Evolutionary conservation across 2,113 vertebrate genomes (phyloP), one percentile per base, ranked within the genome.

Genomic region (Anarhynchus alexandrinus): DNA sequence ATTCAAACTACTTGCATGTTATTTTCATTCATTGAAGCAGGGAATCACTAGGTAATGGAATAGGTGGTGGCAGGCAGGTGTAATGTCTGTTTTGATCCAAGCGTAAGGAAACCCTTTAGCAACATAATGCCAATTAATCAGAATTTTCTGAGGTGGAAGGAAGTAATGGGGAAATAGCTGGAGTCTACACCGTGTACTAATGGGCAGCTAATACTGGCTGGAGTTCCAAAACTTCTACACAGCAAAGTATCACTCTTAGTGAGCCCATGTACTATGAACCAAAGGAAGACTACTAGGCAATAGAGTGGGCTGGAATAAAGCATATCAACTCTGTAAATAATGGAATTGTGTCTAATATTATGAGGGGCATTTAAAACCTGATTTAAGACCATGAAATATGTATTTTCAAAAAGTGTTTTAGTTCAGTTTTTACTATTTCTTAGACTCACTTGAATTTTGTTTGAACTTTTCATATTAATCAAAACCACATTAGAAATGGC

Each of bases 221-320:
- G 47, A 65, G 58, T 27, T 51, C 8, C 18, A 18, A 7, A 55
- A 11, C 18, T 69, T 58, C 7, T 21, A 0, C 5, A 0, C 18
- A 45, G 42, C 10, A 2, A 27, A 62, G 20, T 5, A 3, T n/a
- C 5, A 1, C 27, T 36, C 17, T 10, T 10, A 5, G 25, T 36
- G 65, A 61, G 57, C 10, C 20, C 17, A 3, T 25, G 1, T 5
- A 20, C n/a, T 32, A 20, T 0, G 3, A 40, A 22, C 9, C 20
- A 6, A 15, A 61, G 51, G 15, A 40, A 29, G 43, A 16, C 21
- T 47, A 34, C 21, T 34, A 9, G 49, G 49, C 22, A 51, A 12
- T 34, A 5, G 42, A 4, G 14, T 14, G 20, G 42, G 9, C 40
- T 57, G 59, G 23, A 79, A 26, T 38, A 30, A 82, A 61, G 65